Conservation (phyloP, 2,888 invertebrate species). For the Brenthis daphne region DNA sequence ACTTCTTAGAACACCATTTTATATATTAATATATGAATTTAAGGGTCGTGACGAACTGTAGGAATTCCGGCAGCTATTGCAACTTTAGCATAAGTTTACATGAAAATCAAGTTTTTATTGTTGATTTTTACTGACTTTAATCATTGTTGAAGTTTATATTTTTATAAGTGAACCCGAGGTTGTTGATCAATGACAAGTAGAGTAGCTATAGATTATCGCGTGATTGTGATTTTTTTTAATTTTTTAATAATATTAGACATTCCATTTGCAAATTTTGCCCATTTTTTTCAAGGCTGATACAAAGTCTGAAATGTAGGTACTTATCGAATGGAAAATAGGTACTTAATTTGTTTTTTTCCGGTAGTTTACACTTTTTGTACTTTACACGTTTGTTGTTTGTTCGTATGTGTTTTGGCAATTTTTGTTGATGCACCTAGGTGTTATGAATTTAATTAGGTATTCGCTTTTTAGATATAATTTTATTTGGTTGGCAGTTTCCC, state of each 20-base stretch:
- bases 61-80: conserved; percentile 43
- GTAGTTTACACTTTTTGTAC: conserved; percentile 70
- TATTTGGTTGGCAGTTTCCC: conserved; percentile 33
- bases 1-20: not conserved
- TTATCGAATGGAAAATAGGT: conserved; percentile 49
- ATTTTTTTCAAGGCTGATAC: conserved; percentile 63
- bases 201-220: conserved; percentile 42
- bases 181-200: conserved; percentile 53
- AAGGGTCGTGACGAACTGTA: conserved; percentile 12
- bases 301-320: conserved; percentile 62
- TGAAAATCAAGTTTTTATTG: conserved; percentile 51
- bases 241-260: conserved; percentile 55
- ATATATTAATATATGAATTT: conserved; percentile 24
- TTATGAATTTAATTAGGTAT: conserved; percentile 40
- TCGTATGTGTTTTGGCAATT: conserved; percentile 49
- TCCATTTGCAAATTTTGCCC: conserved; percentile 66
- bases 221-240: conserved; percentile 64
- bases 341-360: conserved; percentile 56
- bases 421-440: conserved; percentile 56
- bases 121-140: conserved; percentile 66
- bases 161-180: conserved; percentile 52
- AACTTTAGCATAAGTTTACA: conserved; percentile 44
- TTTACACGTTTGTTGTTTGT: conserved; percentile 50
- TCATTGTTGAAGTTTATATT: conserved; percentile 66
- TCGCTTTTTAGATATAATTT: conserved; percentile 17